These are phyloP conservation scores for Agrotis puta DNA, from an alignment of 2,888 invertebrate genomes.

Conservation along the genomic window DNA sequence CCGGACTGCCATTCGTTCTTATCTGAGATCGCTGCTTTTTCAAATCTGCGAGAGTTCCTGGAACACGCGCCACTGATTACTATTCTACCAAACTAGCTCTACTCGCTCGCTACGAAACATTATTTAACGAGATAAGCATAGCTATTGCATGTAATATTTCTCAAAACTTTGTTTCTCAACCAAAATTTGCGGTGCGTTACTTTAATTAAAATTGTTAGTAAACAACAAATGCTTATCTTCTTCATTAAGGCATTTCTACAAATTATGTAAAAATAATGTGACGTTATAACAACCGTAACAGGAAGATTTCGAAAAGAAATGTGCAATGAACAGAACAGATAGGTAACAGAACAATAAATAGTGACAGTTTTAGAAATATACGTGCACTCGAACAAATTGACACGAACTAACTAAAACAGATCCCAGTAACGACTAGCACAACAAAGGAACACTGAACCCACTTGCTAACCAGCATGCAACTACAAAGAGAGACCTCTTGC, in stretches of 20 bases:
- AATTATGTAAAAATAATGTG: conserved; percentile 35
- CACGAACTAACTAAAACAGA: conserved; percentile 50
- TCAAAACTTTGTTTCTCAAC: conserved; percentile 68
- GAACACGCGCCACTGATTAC: conserved; percentile 67
- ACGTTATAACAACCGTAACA: conserved; percentile 52
- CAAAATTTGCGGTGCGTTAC: conserved; percentile 68
- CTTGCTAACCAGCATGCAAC: conserved; percentile 75
- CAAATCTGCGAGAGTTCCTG: conserved; percentile 96
- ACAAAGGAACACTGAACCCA: conserved; percentile 56
- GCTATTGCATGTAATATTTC: conserved; percentile 54
- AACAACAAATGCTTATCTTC: conserved; percentile 69
- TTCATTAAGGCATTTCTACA: conserved; percentile 62
- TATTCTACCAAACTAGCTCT: conserved; percentile 8
- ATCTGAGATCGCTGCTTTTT: conserved; percentile 97
- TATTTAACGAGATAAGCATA: conserved; percentile 65
- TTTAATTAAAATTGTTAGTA: conserved; percentile 72
- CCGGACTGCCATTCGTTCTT: conserved; percentile 92
- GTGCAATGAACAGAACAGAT: conserved; percentile 61
- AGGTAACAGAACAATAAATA: conserved; percentile 54
- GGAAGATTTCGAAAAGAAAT: conserved; percentile 52
- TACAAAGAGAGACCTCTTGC: conserved; percentile 85
- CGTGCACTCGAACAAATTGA: conserved; percentile 63
- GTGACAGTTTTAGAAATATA: conserved; percentile 54
- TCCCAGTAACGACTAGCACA: conserved; percentile 51
- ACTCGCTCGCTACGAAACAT: conserved; percentile 35